phyloP scores from a whole-genome alignment of 2,888 invertebrate species.

The Sminthurinus aureus region DNA sequence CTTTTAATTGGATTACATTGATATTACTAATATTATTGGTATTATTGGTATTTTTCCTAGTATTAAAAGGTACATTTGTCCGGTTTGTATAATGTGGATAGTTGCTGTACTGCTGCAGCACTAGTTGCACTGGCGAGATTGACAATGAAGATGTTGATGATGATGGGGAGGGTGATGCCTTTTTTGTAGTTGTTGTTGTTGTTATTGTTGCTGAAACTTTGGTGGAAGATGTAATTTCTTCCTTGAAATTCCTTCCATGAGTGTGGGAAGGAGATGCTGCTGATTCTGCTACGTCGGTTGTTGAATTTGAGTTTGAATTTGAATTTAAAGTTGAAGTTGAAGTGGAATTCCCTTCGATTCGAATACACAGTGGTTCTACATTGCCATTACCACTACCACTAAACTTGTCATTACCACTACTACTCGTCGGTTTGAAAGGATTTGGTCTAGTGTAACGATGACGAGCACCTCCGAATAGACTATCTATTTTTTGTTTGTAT shows the following conservation, averaged over 20 bases:
- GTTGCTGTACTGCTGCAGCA: background rate
- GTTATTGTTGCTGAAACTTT: constrained; percentile 2
- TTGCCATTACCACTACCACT: constrained; percentile 2
- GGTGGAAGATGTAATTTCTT: constrained; percentile 15
- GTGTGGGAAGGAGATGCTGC: background rate
- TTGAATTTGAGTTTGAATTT: no score
- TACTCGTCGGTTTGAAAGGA: constrained; percentile 45
- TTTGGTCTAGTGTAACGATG: constrained; percentile 47
- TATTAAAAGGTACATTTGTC: background rate
- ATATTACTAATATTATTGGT: background rate
- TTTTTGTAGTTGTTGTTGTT: constrained; percentile 8
- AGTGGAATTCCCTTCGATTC: constrained; percentile 46
- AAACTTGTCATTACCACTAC: no score
- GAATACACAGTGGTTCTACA: constrained; percentile 52
- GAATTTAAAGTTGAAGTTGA: background rate
- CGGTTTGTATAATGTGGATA: no score
- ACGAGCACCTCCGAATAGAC: constrained; percentile 71
- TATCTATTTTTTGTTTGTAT: constrained; percentile 85
- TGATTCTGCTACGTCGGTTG: background rate
- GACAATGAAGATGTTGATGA: no score
- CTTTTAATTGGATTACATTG: background rate
- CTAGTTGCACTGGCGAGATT: background rate
- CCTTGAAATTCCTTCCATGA: constrained; percentile 22
- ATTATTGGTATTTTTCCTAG: background rate
- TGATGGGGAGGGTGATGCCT: no score